Percentiles rank a stretch among this genome's conserved stretches.
phyloP scores from a whole-genome alignment of 2,113 vertebrate species.

The Trochalopteron elliotii region DNA sequence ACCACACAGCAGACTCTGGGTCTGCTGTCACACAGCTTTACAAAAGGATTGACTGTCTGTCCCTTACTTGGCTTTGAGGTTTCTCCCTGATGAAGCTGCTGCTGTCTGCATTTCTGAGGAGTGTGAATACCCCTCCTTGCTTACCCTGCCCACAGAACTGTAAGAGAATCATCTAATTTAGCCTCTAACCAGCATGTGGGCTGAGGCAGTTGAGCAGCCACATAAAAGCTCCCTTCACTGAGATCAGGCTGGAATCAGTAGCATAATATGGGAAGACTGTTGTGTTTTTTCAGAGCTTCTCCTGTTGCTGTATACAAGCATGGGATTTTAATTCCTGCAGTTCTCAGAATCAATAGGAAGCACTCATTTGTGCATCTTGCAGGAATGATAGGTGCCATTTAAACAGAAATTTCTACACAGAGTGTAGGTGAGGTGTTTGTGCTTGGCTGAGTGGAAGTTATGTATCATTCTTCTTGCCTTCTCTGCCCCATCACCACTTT shows the following conservation, averaged over 20 bases:
- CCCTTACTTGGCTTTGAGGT: neutral
- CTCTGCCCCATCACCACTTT: neutral
- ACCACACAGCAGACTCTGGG: neutral
- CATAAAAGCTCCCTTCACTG: neutral
- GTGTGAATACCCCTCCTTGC: neutral
- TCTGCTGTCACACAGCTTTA: neutral
- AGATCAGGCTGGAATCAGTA: neutral
- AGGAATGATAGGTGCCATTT: neutral
- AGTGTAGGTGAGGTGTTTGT: neutral
- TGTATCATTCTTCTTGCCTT: neutral
- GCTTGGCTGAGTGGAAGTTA: neutral
- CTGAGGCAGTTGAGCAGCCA: neutral
- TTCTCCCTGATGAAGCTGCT: neutral
- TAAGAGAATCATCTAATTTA: neutral
- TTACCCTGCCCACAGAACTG: neutral
- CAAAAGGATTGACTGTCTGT: neutral
- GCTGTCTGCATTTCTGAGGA: neutral
- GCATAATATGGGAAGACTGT: neutral
- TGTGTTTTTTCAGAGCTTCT: neutral
- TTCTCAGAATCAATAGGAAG: neutral
- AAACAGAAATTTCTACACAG: neutral
- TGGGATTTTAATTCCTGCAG: neutral
- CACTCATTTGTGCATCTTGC: neutral
- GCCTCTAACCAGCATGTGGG: neutral
- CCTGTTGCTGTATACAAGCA: neutral